These are phyloP conservation scores for Sipha flava DNA, from an alignment of 1,140 invertebrate species.

Conservation along the genomic window DNA sequence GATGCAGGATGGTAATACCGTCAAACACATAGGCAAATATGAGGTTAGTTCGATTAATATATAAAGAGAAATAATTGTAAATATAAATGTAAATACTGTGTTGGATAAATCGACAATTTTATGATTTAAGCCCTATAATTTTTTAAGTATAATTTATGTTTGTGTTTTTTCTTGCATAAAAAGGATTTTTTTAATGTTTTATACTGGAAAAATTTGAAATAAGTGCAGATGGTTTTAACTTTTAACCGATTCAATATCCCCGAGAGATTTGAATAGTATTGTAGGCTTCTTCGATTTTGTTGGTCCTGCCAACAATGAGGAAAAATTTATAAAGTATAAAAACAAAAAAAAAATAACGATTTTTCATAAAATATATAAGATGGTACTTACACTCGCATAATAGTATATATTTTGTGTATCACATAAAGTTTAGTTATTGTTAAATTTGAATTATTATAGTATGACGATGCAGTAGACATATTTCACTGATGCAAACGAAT, in stretches of 20 bases:
- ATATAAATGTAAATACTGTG: neutral
- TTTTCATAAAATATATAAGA: no score
- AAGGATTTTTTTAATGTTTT: neutral
- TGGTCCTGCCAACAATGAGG: neutral
- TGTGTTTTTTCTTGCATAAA: neutral
- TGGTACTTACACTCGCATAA: neutral
- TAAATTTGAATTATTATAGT: neutral
- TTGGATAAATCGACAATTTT: neutral
- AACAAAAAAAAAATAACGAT: neutral
- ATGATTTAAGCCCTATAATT: neutral
- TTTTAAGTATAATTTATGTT: neutral
- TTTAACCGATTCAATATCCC: neutral
- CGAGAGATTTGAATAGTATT: neutral
- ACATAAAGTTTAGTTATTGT: neutral
- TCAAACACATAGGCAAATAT: neutral
- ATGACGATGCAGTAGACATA: no score
- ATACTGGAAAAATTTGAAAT: neutral
- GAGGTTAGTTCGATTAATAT: neutral
- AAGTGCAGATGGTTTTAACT: neutral
- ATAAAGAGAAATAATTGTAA: neutral
- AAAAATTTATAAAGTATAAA: neutral
- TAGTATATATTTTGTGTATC: neutral
- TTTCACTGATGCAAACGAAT: no score
- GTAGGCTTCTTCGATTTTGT: neutral
- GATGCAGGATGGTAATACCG: neutral